phyloP scores from a whole-genome alignment of 1,140 invertebrate genomes.

The Charaxes varanes region DNA sequence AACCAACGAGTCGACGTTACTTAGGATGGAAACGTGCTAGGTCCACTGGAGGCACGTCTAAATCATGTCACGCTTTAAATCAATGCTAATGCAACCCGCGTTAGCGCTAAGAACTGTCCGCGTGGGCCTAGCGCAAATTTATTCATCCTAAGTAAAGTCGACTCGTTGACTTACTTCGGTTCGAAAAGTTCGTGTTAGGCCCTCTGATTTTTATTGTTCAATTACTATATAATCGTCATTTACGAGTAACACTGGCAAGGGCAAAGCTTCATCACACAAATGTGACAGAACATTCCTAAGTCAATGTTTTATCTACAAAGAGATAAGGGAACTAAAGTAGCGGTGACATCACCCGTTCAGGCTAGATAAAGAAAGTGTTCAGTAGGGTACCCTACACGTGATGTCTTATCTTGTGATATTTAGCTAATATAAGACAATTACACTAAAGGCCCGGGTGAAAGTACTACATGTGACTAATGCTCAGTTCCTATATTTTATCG shows the following conservation, averaged over 20 bases:
- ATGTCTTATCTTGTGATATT: constrained; percentile 44
- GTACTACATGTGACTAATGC: constrained; percentile 14
- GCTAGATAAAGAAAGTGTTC: constrained; percentile 60
- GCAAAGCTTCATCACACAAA: constrained; percentile 19
- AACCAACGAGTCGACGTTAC: too few relatives aligned
- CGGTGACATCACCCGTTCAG: constrained; percentile 59
- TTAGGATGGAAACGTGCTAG: too few relatives aligned
- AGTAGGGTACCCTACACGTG: constrained; percentile 48
- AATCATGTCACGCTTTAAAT: too few relatives aligned
- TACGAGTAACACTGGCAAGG: constrained; percentile 18
- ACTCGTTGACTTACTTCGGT: too few relatives aligned
- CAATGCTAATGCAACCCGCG: too few relatives aligned
- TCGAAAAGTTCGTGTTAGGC: too few relatives aligned
- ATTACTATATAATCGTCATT: constrained; percentile 22
- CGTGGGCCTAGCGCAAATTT: too few relatives aligned
- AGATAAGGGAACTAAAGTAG: constrained; percentile 61
- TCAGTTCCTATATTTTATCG: too few relatives aligned
- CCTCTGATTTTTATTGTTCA: too few relatives aligned
- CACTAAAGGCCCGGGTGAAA: constrained; percentile 12
- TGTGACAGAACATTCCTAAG: constrained; percentile 49
- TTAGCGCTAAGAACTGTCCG: too few relatives aligned
- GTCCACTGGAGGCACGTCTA: too few relatives aligned
- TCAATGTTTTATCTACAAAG: constrained; percentile 50
- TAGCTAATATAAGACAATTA: constrained; percentile 35
- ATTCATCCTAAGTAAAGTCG: too few relatives aligned